A percentile compares a stretch with the other conserved stretches of the same genome.
These are phyloP conservation scores for Pseudorectes ferrugineus DNA, from an alignment of 2,113 vertebrate genomes.

Conservation along the genomic window DNA sequence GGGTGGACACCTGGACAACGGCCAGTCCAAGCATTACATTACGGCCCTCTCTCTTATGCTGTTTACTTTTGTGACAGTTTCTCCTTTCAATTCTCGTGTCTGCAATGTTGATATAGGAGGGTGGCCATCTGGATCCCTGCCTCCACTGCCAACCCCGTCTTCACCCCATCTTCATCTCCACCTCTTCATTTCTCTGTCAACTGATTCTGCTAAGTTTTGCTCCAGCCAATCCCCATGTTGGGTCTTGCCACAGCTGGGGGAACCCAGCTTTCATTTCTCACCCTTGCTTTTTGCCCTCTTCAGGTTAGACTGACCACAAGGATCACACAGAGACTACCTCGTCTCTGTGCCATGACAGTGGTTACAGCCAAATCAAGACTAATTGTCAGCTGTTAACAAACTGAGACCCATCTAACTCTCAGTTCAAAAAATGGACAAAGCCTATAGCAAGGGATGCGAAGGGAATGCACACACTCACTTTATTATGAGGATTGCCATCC, in stretches of 20 bases:
- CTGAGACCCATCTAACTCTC: not conserved
- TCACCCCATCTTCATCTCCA: not conserved
- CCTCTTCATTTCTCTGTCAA: not conserved
- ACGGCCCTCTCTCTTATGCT: not conserved
- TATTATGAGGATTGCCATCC: not conserved
- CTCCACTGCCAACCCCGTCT: not conserved
- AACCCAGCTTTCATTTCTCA: not conserved
- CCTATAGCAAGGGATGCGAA: not conserved
- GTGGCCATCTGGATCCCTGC: slow-evolving; percentile 58
- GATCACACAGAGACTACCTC: accelerated
- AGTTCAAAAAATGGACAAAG: not conserved
- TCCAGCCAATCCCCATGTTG: accelerated
- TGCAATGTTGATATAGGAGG: slow-evolving; percentile 62
- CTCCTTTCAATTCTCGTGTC: slow-evolving; percentile 49
- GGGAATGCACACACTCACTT: not conserved
- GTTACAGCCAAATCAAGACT: not conserved
- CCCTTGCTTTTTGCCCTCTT: not conserved
- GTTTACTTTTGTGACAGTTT: slow-evolving; percentile 61
- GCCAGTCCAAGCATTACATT: slow-evolving; percentile 51
- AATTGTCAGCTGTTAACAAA: not conserved
- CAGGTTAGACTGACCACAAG: not conserved
- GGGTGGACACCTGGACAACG: slow-evolving; percentile 41
- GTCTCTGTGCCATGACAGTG: accelerated
- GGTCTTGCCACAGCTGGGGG: not conserved
- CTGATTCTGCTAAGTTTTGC: not conserved